A percentile compares a stretch with the other conserved stretches of the same genome.
Evolutionary conservation across 1,140 invertebrate species (phyloP).

Genomic region (Campoletis sonorensis): DNA sequence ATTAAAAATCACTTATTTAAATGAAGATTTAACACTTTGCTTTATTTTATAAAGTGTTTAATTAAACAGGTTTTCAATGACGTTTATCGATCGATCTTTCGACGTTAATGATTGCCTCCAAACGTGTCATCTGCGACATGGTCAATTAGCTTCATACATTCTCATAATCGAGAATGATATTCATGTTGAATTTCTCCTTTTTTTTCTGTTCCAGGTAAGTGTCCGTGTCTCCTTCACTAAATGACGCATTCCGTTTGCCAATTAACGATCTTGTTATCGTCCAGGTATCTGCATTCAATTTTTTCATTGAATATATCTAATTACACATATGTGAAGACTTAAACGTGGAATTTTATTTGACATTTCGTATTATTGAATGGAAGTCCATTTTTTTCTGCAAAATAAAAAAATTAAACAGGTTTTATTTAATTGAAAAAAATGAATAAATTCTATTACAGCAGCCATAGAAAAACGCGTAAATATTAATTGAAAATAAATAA

Average conservation of each 20-base stretch:
- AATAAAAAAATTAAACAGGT: background rate
- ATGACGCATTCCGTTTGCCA: background rate
- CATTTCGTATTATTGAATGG: background rate
- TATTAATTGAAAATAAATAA: too few species aligned
- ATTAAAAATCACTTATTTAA: background rate
- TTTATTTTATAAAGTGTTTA: background rate
- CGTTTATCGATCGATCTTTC: slow-evolving; percentile 1
- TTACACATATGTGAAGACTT: background rate
- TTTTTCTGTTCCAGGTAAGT: slow-evolving; percentile 17
- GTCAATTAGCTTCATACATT: background rate
- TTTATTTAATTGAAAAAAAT: background rate
- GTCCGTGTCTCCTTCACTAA: background rate
- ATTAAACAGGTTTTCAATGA: slow-evolving; percentile 24
- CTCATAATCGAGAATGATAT: background rate
- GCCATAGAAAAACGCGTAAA: too few species aligned
- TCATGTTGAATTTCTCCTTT: background rate
- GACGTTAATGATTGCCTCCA: slow-evolving; percentile 16
- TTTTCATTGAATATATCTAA: background rate
- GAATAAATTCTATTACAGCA: too few species aligned
- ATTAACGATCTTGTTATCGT: background rate
- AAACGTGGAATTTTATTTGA: background rate
- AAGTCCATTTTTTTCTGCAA: too few species aligned
- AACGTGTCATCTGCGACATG: background rate
- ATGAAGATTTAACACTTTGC: background rate
- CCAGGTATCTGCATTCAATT: background rate